phyloP scores from a whole-genome alignment of 2,888 invertebrate species.

The Scaptomyza polygonia region DNA sequence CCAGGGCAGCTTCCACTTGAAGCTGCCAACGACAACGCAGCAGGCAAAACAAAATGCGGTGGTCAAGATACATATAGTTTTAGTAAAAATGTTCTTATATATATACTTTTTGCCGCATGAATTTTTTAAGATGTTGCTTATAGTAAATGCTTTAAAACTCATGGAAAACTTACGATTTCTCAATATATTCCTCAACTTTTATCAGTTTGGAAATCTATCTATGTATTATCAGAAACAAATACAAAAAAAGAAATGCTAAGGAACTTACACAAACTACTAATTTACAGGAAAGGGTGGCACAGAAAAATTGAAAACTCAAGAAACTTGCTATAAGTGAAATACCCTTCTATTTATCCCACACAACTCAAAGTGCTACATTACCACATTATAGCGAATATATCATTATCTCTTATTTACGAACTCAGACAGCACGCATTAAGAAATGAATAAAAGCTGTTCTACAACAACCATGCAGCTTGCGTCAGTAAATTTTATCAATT shows the following conservation, averaged over 20 bases:
- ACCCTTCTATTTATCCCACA: no score
- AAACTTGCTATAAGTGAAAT: no score
- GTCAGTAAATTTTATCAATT: conserved; percentile 6
- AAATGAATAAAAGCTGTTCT: not conserved
- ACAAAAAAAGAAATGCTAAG: no score
- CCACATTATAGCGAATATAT: not conserved
- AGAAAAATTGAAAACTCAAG: no score
- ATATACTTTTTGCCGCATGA: not conserved
- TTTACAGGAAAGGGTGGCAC: no score
- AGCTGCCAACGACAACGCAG: conserved; percentile 34
- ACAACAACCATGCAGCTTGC: not conserved
- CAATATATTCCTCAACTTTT: no score
- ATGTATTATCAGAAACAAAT: no score
- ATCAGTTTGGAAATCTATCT: no score
- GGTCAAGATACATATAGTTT: conserved; percentile 27
- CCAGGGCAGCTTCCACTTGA: conserved; percentile 67
- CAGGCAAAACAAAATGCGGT: conserved; percentile 13
- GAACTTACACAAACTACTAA: no score
- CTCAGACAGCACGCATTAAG: conserved; percentile 1
- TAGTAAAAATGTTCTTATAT: not conserved
- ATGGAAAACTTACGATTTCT: not conserved
- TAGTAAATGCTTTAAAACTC: not conserved
- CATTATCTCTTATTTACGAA: not conserved
- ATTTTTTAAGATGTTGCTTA: not conserved
- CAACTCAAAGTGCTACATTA: no score